phyloP scores from a whole-genome alignment of 2,888 invertebrate genomes.

The Polia nebulosa region DNA sequence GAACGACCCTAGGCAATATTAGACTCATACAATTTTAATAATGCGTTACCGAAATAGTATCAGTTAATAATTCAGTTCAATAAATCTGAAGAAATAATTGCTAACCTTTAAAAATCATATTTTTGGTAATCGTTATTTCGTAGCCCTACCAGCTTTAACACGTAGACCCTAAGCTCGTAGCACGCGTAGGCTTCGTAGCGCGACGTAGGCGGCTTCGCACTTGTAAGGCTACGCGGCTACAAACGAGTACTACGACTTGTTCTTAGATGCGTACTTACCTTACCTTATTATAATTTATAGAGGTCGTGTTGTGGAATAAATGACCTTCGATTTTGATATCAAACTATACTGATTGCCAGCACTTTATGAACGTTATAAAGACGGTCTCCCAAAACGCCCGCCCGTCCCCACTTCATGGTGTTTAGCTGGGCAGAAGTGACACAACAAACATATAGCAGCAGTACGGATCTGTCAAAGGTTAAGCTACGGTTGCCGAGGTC shows the following conservation, averaged over 20 bases:
- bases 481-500: no score
- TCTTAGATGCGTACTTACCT: background rate
- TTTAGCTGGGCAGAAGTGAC: no score
- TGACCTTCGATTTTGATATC: no score
- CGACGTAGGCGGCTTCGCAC: slow-evolving; percentile 29
- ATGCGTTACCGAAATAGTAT: background rate
- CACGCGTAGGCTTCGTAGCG: slow-evolving; percentile 48
- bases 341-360: no score
- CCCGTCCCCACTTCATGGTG: no score
- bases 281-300: background rate
- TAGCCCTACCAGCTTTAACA: slow-evolving; percentile 16
- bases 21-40: background rate
- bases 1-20: slow-evolving; percentile 5
- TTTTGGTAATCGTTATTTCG: slow-evolving; percentile 18
- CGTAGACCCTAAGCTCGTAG: slow-evolving; percentile 42
- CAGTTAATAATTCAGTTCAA: slow-evolving; percentile 19
- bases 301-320: no score
- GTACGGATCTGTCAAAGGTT: no score
- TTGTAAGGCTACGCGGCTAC: slow-evolving; percentile 26
- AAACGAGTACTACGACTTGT: background rate
- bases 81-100: background rate
- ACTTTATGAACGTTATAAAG: no score
- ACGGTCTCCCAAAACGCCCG: no score
- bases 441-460: no score
- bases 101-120: background rate